phyloP scores from a whole-genome alignment of 1,140 invertebrate genomes.

The Bombyx mandarina region DNA sequence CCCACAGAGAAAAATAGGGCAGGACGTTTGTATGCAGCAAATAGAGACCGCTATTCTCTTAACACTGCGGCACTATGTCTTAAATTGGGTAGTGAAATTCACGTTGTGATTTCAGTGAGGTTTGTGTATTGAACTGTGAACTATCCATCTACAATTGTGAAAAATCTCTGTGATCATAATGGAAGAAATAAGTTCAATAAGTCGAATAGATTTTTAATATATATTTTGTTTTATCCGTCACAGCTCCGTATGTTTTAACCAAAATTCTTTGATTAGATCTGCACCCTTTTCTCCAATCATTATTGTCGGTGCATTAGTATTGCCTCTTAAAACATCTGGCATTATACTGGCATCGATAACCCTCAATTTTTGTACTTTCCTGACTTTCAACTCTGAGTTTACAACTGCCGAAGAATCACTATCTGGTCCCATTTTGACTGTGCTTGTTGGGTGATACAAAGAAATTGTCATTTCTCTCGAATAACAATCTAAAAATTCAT shows the following conservation, averaged over 20 bases:
- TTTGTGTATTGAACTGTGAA: too few relatives aligned
- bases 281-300: conserved; percentile 86
- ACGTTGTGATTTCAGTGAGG: too few relatives aligned
- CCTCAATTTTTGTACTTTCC: conserved; percentile 77
- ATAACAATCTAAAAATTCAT: conserved; percentile 72
- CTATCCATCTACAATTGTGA: too few relatives aligned
- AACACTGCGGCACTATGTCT: too few relatives aligned
- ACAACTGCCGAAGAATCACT: conserved; percentile 76
- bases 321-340: conserved; percentile 80
- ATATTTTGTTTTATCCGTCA: neutral
- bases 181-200: too few relatives aligned
- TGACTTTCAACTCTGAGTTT: conserved; percentile 77
- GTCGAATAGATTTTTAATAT: too few relatives aligned
- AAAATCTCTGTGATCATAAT: too few relatives aligned
- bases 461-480: conserved; percentile 57
- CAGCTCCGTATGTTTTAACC: conserved; percentile 12
- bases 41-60: too few relatives aligned
- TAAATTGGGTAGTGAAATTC: too few relatives aligned
- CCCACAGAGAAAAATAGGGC: too few relatives aligned
- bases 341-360: conserved; percentile 87
- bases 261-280: conserved; percentile 79
- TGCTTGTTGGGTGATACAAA: conserved; percentile 76
- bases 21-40: too few relatives aligned
- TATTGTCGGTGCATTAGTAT: conserved; percentile 83
- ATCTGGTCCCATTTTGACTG: conserved; percentile 83